Base-by-base conservation (phyloP, 2,888 invertebrate genomes). In the Dryadula phaetusa region DNA sequence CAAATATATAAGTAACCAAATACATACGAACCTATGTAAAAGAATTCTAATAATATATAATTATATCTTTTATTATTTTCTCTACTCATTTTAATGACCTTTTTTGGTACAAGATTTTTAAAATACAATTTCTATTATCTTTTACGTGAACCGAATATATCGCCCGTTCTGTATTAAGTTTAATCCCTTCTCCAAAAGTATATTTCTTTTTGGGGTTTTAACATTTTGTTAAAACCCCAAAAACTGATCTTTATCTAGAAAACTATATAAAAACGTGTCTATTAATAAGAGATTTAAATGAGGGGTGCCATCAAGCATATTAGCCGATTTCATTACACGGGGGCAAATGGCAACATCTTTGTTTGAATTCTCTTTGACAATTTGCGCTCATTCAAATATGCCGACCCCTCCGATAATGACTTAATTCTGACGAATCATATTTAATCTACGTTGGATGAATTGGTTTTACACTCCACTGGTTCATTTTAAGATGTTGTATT, bases 321-420 rank as follows among this genome's bases (percentile, higher is more conserved):
- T 91, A 92, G 85, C 81, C 86, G 87, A 89, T 88, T 87, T 86
- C 81, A 90, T 91, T 92, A 90, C 88, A 85, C 84, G 82, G 82
- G 74, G 86, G 87, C 83, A 87, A 85, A 89, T 88, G 90, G 90
- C 84, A 89, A 90, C 89, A 90, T 85, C 89, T 92, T 92, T 92
- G 92, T 92, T 89, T 92, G 92, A 90, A 88, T 92, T 92, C 92
- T 92, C 92, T 92, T 92, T 92, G 92, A 92, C 90, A 92, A 92
- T 92, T 91, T 92, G 86, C 84, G 90, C 87, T 91, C 88, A 92
- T 92, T 91, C 91, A 92, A 92, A 92, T 91, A 90, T 83, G 82
- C 79, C 81, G 53, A 84, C 90, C 91, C 91, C 78, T n/a, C 84
- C 87, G 83, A 86, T 89, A 87, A 89, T 86, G 82, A 83, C 83